Evolutionary conservation across 2,888 invertebrate genomes (phyloP).

Genomic region (Apodemia mormo): DNA sequence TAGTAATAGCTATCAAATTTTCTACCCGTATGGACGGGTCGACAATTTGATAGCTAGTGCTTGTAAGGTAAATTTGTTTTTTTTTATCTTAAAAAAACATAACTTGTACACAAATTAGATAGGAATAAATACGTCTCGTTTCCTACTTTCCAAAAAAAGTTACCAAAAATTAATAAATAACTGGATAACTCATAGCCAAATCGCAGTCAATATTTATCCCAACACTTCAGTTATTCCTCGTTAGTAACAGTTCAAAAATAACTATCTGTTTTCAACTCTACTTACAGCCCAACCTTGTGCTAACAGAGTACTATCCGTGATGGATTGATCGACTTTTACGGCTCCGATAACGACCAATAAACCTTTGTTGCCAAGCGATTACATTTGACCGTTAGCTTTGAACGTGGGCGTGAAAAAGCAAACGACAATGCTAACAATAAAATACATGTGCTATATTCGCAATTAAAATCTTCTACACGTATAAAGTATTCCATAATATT

Average conservation of each 20-base stretch:
- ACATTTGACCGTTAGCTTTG: neutral
- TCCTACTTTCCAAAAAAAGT: too few species aligned
- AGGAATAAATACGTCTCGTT: too few species aligned
- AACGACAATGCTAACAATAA: neutral
- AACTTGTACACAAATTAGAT: too few species aligned
- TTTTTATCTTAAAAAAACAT: too few species aligned
- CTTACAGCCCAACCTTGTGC: conserved; percentile 20
- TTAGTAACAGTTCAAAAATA: neutral
- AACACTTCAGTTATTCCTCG: neutral
- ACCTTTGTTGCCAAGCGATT: conserved; percentile 18
- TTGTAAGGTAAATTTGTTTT: too few species aligned
- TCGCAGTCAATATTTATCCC: neutral
- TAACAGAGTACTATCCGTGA: conserved; percentile 14
- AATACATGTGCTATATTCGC: neutral
- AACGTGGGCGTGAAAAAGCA: conserved; percentile 8
- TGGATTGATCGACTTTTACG: conserved; percentile 21
- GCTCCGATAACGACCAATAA: conserved; percentile 15
- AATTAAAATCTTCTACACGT: neutral
- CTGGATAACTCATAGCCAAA: neutral
- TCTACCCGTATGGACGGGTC: too few species aligned
- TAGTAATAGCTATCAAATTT: too few species aligned
- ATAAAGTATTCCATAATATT: neutral
- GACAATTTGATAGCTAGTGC: too few species aligned
- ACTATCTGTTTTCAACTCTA: neutral
- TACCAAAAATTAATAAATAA: neutral